These are phyloP conservation scores for Camponotus floridanus DNA, from an alignment of 1,140 invertebrate species.

Conservation along the genomic window DNA sequence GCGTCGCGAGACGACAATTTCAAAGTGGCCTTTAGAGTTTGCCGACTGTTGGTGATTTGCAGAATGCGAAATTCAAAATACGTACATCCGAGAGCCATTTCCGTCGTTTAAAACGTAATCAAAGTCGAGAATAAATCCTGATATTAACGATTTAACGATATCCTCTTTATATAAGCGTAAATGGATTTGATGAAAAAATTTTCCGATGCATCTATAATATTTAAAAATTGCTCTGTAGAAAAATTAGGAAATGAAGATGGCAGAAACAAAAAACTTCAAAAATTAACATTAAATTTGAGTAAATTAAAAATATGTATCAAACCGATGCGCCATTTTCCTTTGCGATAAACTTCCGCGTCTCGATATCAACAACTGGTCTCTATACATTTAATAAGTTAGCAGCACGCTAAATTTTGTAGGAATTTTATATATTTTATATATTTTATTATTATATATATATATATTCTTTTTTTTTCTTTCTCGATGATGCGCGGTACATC, in stretches of 20 bases:
- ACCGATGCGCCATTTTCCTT: constrained; percentile 33
- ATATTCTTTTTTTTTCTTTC: neutral
- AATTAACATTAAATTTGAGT: neutral
- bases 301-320: constrained; percentile 3
- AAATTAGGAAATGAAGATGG: neutral
- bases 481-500: neutral
- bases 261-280: neutral
- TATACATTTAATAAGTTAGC: constrained; percentile 22
- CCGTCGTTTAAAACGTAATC: neutral
- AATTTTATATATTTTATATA: constrained; percentile 34
- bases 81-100: neutral
- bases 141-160: neutral
- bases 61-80: neutral
- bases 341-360: constrained; percentile 3
- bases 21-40: constrained; percentile 58
- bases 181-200: neutral
- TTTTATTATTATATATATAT: constrained; percentile 30
- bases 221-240: neutral
- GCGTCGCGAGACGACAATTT: constrained; percentile 21
- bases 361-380: neutral
- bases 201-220: neutral
- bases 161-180: neutral
- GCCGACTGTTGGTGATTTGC: constrained; percentile 63
- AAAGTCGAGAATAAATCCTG: neutral
- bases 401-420: neutral